Evolutionary conservation across 2,113 vertebrate species (phyloP).

Genomic region (Macrotus californicus): DNA sequence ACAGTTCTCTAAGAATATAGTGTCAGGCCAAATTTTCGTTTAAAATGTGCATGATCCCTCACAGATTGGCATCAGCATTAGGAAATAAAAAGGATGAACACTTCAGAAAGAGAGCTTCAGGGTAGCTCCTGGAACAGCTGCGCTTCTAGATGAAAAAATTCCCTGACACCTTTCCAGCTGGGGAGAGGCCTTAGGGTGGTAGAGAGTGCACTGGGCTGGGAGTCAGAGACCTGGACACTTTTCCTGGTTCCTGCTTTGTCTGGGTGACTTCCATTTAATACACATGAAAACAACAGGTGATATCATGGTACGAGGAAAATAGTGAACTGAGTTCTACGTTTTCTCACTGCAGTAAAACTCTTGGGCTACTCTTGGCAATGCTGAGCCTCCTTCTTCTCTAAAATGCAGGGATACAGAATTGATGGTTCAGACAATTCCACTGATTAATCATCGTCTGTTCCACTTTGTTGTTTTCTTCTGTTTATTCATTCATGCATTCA

Average conservation of each 20-base stretch:
- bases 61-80: background rate
- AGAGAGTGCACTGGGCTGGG: background rate
- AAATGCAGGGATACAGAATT: background rate
- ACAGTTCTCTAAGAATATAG: constrained; percentile 26
- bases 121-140: background rate
- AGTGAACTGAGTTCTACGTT: background rate
- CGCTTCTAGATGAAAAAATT: background rate
- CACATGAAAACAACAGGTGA: background rate
- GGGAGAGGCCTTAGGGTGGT: background rate
- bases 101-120: background rate
- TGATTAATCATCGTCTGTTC: background rate
- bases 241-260: background rate
- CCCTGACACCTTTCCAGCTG: background rate
- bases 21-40: constrained; percentile 20
- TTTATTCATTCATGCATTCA: background rate
- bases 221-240: background rate
- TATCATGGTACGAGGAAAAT: background rate
- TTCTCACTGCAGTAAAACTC: background rate
- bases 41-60: constrained; percentile 34
- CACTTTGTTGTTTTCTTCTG: background rate
- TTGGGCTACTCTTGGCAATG: background rate
- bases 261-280: background rate
- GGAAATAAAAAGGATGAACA: constrained; percentile 8
- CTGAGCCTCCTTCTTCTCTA: background rate
- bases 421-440: background rate